A percentile compares a stretch with the other conserved stretches of the same genome.
phyloP scores from a whole-genome alignment of 2,113 vertebrate genomes.

The Mesembrinibis cayennensis region DNA sequence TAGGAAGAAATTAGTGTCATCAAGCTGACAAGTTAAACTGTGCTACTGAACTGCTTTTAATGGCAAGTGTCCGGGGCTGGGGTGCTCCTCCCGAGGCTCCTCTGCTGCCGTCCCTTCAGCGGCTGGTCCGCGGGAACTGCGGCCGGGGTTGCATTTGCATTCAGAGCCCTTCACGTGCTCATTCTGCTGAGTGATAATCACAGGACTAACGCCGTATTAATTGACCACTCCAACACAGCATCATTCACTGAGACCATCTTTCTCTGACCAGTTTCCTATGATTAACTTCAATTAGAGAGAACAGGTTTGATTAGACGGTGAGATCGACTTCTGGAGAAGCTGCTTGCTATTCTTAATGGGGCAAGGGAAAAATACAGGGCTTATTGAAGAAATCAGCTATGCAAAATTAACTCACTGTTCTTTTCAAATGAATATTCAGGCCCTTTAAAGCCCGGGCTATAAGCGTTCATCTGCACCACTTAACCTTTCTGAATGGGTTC shows the following conservation, averaged over 20 bases:
- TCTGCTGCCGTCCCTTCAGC: accelerated
- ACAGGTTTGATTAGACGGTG: neutral
- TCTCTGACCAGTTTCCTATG: neutral
- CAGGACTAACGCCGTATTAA: neutral
- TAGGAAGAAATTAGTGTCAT: neutral
- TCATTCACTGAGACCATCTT: accelerated
- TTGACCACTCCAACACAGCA: neutral
- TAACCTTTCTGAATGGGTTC: neutral
- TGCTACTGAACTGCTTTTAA: neutral
- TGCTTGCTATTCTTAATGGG: neutral
- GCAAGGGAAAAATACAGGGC: neutral
- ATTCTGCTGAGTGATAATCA: neutral
- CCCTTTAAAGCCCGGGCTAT: neutral
- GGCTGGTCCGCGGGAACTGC: accelerated
- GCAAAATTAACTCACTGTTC: neutral
- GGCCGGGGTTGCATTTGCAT: accelerated
- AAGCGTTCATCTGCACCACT: neutral
- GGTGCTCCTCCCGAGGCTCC: neutral
- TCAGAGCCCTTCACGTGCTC: neutral
- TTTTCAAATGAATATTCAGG: neutral
- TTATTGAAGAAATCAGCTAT: neutral
- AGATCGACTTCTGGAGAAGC: neutral
- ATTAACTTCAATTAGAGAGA: neutral
- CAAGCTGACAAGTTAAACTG: neutral
- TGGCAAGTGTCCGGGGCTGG: neutral